Conservation (phyloP, 2,797 vertebrate species). For the Microctenopoma steveboyesi region DNA sequence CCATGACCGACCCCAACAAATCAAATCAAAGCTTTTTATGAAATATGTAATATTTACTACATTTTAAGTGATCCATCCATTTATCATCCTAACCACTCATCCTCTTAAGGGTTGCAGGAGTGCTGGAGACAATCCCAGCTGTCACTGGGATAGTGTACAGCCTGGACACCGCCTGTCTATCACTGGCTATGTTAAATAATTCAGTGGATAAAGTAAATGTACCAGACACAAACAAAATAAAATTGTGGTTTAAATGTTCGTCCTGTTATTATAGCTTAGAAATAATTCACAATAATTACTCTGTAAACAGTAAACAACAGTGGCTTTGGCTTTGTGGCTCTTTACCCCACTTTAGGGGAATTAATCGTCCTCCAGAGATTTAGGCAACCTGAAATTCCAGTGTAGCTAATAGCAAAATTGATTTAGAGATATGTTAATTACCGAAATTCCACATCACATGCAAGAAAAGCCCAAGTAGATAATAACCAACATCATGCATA, state of each 20-base stretch:
- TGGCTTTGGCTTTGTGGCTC: neutral
- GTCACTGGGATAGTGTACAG: too few relatives aligned
- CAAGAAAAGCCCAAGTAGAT: constrained; percentile 48
- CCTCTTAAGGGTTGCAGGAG: too few relatives aligned
- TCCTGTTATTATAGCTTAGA: neutral
- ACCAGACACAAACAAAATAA: neutral
- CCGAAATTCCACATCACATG: constrained; percentile 46
- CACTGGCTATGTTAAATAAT: neutral
- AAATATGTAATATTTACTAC: neutral
- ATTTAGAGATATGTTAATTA: neutral
- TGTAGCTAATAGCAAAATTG: neutral
- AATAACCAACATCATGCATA: constrained; percentile 1
- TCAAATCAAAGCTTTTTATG: too few relatives aligned
- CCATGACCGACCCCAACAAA: too few relatives aligned
- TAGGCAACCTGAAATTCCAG: constrained; percentile 14
- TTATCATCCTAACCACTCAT: too few relatives aligned
- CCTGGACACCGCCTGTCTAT: too few relatives aligned
- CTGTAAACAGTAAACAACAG: neutral
- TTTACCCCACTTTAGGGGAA: neutral
- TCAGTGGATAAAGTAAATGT: neutral
- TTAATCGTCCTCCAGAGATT: neutral
- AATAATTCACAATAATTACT: neutral
- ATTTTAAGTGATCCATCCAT: too few relatives aligned
- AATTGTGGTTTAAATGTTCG: neutral
- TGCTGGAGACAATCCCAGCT: too few relatives aligned